A percentile compares a stretch with the other conserved stretches of the same genome.
Evolutionary conservation across 2,888 invertebrate species (phyloP).

Genomic region (Phalangium opilio): DNA sequence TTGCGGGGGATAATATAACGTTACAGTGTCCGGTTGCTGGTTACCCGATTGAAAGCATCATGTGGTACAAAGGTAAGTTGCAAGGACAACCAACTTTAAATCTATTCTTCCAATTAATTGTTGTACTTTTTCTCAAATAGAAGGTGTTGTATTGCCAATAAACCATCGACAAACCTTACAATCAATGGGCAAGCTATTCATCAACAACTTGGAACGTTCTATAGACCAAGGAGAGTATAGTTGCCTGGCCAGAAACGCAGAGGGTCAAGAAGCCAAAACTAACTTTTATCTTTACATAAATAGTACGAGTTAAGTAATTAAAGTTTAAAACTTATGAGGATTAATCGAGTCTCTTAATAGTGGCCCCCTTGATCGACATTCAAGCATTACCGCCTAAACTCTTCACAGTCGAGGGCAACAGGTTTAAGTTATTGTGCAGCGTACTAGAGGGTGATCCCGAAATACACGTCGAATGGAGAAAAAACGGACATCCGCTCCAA

Average conservation of each 20-base stretch:
- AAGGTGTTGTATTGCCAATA: slow-evolving; percentile 24
- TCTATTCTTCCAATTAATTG: no score
- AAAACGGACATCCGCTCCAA: slow-evolving; percentile 27
- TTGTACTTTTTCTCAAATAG: slow-evolving; percentile 16
- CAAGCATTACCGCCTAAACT: slow-evolving; percentile 17
- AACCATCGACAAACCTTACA: slow-evolving; percentile 27
- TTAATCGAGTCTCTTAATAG: slow-evolving; percentile 6
- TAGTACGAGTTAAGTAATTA: no score
- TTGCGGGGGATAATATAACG: slow-evolving; percentile 72
- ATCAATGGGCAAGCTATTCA: slow-evolving; percentile 25
- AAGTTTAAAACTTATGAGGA: no score
- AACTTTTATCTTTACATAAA: no score
- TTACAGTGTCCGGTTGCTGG: slow-evolving; percentile 44
- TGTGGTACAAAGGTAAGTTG: slow-evolving; percentile 30
- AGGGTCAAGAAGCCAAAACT: slow-evolving; percentile 24
- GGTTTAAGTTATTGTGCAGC: slow-evolving; percentile 19
- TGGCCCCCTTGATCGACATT: slow-evolving; percentile 19
- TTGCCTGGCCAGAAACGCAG: slow-evolving; percentile 26
- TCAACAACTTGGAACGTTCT: slow-evolving; percentile 25
- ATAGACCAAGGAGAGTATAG: slow-evolving; percentile 28
- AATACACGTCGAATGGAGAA: slow-evolving; percentile 29
- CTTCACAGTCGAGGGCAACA: slow-evolving; percentile 18
- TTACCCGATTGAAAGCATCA: slow-evolving; percentile 29
- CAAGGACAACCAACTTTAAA: not conserved
- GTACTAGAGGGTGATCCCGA: slow-evolving; percentile 27